Evolutionary conservation across 2,797 vertebrate genomes (phyloP), one percentile per base, ranked within the genome.

Genomic region (Pyrrhura leucotis): DNA sequence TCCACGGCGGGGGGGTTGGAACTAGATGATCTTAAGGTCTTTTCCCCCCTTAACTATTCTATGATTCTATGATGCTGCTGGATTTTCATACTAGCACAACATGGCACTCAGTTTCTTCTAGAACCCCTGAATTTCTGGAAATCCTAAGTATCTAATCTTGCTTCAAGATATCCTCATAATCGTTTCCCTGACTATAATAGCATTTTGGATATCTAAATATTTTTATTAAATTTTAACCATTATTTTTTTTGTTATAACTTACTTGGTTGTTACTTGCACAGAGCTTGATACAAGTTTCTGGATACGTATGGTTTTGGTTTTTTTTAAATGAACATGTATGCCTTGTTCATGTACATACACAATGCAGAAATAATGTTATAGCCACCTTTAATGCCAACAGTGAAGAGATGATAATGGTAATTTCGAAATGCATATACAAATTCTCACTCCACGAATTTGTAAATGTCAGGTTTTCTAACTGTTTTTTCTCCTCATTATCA

Each of bases 371-470:
- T 47, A 44, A 51, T 12, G 25, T 39, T n/a, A 73, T 40, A 4
- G 25, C 3, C 8, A 73, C 6, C 10, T 53, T 48, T 74, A 90
- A 68, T 8, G 26, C 3, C 40, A 84, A 9, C 11, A n/a, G 6
- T 35, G 58, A 51, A 86, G 16, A 62, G 17, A 56, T 67, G 21
- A 22, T 20, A 51, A 1, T 4, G 20, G 15, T 7, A 37, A 72
- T 45, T 79, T 40, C 58, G 33, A 58, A 72, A 75, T 0, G 0
- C 7, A 40, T 2, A 5, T 65, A 7, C 9, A 10, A 12, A 4
- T 9, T 2, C 10, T 51, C 3, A 9, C 14, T 74, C 8, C 4
- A 37, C 9, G 51, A 17, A 12, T 66, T 6, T 63, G 14, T 42
- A 42, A n/a, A 19, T 62, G 11, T n/a, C 28, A n/a, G 31, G 3